Evolutionary conservation across 2,888 invertebrate genomes (phyloP).

Genomic region (Acanthoscelides obtectus): DNA sequence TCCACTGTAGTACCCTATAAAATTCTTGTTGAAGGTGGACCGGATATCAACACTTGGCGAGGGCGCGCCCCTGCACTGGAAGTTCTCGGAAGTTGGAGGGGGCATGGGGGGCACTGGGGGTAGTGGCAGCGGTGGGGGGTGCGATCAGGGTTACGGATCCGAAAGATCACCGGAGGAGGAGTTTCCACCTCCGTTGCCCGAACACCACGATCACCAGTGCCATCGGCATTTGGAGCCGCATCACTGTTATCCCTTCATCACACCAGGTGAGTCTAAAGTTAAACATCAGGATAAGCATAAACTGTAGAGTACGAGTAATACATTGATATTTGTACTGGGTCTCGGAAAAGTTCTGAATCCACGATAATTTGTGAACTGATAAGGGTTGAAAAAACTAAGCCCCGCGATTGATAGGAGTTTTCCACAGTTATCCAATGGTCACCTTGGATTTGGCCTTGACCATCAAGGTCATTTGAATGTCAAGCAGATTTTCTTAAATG

Average conservation of each 20-base stretch:
- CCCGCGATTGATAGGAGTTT: too few relatives aligned
- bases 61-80: constrained; percentile 46
- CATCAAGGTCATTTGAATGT: too few relatives aligned
- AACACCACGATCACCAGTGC: constrained; percentile 50
- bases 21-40: constrained; percentile 42
- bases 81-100: constrained; percentile 44
- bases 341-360: too few relatives aligned
- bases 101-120: constrained; percentile 45
- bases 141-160: constrained; percentile 73
- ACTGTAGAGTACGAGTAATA: too few relatives aligned
- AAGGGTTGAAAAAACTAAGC: too few relatives aligned
- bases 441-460: too few relatives aligned
- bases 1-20: background rate
- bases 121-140: constrained; percentile 29
- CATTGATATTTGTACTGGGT: too few relatives aligned
- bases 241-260: constrained; percentile 63
- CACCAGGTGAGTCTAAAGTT: constrained; percentile 61
- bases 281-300: too few relatives aligned
- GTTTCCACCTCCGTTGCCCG: constrained; percentile 62
- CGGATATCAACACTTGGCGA: constrained; percentile 45
- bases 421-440: too few relatives aligned
- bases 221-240: constrained; percentile 57
- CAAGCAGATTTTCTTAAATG: too few relatives aligned
- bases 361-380: too few relatives aligned
- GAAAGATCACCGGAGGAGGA: constrained; percentile 75